Evolutionary conservation across 2,113 vertebrate species (phyloP).

Genomic region (Solenodon paradoxus): DNA sequence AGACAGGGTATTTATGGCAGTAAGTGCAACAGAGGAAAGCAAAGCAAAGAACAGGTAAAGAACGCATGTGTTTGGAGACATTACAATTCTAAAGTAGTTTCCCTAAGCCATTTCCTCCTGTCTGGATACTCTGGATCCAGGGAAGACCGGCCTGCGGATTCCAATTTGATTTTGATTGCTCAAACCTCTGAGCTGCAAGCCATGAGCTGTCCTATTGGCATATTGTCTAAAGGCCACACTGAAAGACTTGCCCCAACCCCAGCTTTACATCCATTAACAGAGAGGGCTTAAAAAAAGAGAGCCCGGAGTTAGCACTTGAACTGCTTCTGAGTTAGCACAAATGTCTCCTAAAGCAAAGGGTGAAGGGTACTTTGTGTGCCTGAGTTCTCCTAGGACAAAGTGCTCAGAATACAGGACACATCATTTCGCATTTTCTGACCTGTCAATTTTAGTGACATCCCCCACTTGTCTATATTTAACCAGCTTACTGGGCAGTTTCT

Average conservation of each 20-base stretch:
- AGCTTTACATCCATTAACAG: background rate
- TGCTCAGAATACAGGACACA: background rate
- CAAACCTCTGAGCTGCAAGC: background rate
- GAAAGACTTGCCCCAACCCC: background rate
- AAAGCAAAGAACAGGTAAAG: background rate
- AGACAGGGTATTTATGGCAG: background rate
- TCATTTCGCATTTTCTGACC: slow-evolving; percentile 35
- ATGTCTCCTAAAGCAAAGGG: background rate
- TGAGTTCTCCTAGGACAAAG: background rate
- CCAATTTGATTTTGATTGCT: background rate
- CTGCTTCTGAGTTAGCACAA: background rate
- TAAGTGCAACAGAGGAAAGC: background rate
- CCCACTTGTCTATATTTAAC: slow-evolving; percentile 57
- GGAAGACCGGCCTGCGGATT: background rate
- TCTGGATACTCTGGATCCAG: background rate
- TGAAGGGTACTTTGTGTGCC: background rate
- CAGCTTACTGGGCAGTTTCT: slow-evolving; percentile 52
- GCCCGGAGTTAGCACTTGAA: background rate
- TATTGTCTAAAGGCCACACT: background rate
- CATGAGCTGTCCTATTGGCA: background rate
- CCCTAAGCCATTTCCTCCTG: background rate
- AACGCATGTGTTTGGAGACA: background rate
- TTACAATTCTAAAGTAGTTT: background rate
- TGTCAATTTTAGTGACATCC: slow-evolving; percentile 48
- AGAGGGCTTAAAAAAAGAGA: background rate